Percentiles rank a stretch among this genome's conserved stretches.
Conservation (phyloP, 2,888 invertebrate species). For the Spisula subtruncata region DNA sequence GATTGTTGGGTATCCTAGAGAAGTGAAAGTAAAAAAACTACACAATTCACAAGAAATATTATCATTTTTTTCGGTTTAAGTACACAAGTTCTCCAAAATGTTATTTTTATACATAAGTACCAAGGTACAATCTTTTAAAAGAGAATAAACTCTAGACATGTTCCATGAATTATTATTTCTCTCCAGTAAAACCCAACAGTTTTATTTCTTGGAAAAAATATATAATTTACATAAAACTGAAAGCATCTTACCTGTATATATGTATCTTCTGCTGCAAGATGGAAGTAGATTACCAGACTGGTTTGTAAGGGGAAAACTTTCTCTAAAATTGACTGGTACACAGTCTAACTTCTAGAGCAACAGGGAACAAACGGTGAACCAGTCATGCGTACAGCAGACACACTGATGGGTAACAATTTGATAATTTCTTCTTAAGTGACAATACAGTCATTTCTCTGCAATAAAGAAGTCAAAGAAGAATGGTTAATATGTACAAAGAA, state of each 20-base stretch:
- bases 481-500: neutral
- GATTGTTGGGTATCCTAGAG: no score
- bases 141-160: neutral
- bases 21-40: no score
- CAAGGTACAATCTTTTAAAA: neutral
- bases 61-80: neutral
- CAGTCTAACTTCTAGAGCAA: constrained; percentile 40
- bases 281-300: constrained; percentile 35
- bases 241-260: constrained; percentile 41
- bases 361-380: constrained; percentile 20
- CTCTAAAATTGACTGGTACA: constrained; percentile 5
- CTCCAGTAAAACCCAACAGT: neutral
- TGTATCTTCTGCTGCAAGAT: constrained; percentile 33
- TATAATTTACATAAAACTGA: constrained; percentile 28
- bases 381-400: constrained; percentile 49
- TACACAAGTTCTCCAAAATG: neutral
- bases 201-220: neutral
- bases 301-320: constrained; percentile 27
- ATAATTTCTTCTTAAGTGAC: constrained; percentile 10
- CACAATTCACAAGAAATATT: neutral
- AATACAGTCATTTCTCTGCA: constrained; percentile 19
- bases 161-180: neutral
- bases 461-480: constrained; percentile 20
- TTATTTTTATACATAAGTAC: neutral
- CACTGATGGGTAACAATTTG: constrained; percentile 37